Evolutionary conservation across 2,113 vertebrate genomes (phyloP).

Genomic region (Lepus timidus): DNA sequence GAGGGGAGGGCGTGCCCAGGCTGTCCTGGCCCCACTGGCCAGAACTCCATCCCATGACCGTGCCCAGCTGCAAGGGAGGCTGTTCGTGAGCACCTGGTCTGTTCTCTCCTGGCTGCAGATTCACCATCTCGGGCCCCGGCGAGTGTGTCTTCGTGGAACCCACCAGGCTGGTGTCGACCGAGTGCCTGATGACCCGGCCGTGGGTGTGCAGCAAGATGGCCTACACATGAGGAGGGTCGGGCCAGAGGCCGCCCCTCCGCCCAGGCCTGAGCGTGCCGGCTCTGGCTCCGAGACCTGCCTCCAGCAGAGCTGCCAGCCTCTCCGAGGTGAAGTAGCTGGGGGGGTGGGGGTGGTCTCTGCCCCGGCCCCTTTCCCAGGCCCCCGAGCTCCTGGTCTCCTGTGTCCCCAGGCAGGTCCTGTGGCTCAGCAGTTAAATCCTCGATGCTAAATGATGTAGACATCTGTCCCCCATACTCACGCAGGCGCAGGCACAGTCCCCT

Average conservation of each 20-base stretch:
- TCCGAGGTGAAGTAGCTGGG: neutral
- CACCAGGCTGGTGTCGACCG: constrained; percentile 79
- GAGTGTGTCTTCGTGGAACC: constrained; percentile 84
- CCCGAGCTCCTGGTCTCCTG: neutral
- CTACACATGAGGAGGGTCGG: constrained; percentile 72
- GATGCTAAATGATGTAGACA: constrained; percentile 55
- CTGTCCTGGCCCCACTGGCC: neutral
- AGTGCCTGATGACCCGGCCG: constrained; percentile 81
- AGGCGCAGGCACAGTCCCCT: neutral
- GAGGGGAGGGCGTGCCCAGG: neutral
- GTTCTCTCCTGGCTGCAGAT: constrained; percentile 60
- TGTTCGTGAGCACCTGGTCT: neutral
- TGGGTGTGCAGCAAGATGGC: constrained; percentile 85
- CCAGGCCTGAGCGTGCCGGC: neutral
- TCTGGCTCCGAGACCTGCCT: neutral
- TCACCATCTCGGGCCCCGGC: constrained; percentile 68
- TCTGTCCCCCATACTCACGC: neutral
- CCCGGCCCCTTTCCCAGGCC: neutral
- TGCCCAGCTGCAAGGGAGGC: neutral
- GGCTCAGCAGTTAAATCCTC: constrained; percentile 35
- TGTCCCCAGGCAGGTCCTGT: constrained; percentile 72
- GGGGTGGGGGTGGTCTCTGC: neutral
- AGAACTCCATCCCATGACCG: neutral
- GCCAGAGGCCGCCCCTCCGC: neutral
- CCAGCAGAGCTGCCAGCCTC: neutral